These are phyloP conservation scores for Ancistrus triradiatus DNA, from an alignment of 2,113 vertebrate genomes.

Conservation along the genomic window DNA sequence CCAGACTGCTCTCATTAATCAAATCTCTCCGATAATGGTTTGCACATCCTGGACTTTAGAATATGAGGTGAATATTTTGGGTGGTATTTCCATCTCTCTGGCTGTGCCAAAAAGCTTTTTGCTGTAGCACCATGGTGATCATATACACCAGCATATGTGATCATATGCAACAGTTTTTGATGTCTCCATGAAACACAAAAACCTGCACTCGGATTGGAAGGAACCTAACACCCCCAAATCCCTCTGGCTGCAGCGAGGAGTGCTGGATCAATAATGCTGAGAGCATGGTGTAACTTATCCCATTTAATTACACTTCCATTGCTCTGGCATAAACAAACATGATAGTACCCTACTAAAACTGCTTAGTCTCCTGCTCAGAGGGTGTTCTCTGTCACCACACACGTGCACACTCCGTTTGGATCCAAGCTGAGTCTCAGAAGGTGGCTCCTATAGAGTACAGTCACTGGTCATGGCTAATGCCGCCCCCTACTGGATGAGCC, in stretches of 20 bases:
- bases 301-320: conserved; percentile 68
- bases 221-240: conserved; percentile 45
- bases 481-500: conserved; percentile 42
- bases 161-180: conserved; percentile 23
- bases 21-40: conserved; percentile 20
- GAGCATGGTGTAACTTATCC: conserved; percentile 59
- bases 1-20: conserved; percentile 28
- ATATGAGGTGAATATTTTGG: conserved; percentile 6
- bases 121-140: conserved; percentile 18
- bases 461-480: conserved; percentile 26
- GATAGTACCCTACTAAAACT: conserved; percentile 56
- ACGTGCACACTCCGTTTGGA: conserved; percentile 6
- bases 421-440: background rate
- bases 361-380: conserved; percentile 40
- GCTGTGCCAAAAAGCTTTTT: conserved; percentile 30
- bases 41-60: conserved; percentile 3
- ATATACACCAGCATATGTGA: conserved; percentile 14
- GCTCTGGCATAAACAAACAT: conserved; percentile 63
- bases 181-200: conserved; percentile 53
- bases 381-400: conserved; percentile 6
- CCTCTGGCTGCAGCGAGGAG: conserved; percentile 39
- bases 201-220: conserved; percentile 39
- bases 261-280: conserved; percentile 58
- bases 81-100: background rate
- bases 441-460: background rate